Base-by-base conservation (phyloP, 1,140 invertebrate species). In the Euwallacea fornicatus region DNA sequence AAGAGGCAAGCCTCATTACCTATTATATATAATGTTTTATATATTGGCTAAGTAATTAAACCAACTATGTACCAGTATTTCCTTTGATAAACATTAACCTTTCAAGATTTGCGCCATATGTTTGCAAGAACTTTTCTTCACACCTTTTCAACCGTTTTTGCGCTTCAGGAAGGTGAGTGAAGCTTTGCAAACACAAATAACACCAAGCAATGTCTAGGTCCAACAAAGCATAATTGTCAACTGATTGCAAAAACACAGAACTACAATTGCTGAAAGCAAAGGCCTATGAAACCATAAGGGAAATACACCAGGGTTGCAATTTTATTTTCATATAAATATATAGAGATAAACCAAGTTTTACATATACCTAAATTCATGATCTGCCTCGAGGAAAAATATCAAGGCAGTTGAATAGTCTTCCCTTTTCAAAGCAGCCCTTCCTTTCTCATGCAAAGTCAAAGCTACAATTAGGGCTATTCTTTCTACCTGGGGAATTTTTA, bases 141-240 rank as follows among this genome's bases (percentile, higher is more conserved):
- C 91, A 91, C 33, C 83, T 81, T 13, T 79, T 79, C 43, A 94
- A 81, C 44, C 91, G 83, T 7, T 83, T 76, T 47, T 90, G 87
- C 2, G 91, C 92, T 80, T 93, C 90, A 11, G 89, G 89, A 50
- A 92, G 80, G 67, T 91, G 86, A 13, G 85, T 83, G 15, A 93
- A 84, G 79, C 88, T 91, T 76, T 87, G 84, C 13, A 94, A 82
- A 77, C 87, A 88, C 42, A 93, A 83, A 83, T 94, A 94, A 81
- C 91, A 93, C 93, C 93, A 94, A 6, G 90, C 90, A 73, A 94
- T 91, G 79, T 94, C 92, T 74, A 94, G 82, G 81, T 93, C 91
- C 6, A 94, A 82, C 2, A 93, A 81, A 0, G 90, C 92, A 83
- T 89, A 92, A 78, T 93, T 93, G 79, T 93, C 91, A n/a, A 93